A percentile compares a stretch with the other conserved stretches of the same genome.
These are phyloP conservation scores for Agrotis puta DNA, from an alignment of 2,888 invertebrate species.

Conservation along the genomic window DNA sequence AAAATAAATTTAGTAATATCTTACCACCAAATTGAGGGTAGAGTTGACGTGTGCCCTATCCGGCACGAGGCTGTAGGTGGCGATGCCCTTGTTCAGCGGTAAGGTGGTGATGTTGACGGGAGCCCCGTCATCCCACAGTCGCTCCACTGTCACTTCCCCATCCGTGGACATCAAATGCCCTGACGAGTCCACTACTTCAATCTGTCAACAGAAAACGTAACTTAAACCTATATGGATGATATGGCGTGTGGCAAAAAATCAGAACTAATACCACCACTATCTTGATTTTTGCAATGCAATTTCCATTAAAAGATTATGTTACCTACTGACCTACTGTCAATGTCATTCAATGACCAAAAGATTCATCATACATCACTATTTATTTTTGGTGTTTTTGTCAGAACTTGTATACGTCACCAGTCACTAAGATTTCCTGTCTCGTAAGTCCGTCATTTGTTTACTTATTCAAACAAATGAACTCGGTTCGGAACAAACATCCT, in stretches of 20 bases:
- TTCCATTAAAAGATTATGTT: too few relatives aligned
- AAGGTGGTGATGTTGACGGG: slow-evolving; percentile 82
- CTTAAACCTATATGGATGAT: too few relatives aligned
- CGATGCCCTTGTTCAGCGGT: slow-evolving; percentile 78
- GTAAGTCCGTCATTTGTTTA: slow-evolving; percentile 3
- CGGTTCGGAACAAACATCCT: slow-evolving; percentile 22
- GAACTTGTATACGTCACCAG: not conserved
- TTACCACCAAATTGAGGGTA: slow-evolving; percentile 94
- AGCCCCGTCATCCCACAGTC: slow-evolving; percentile 87
- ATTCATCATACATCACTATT: not conserved
- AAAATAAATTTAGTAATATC: too few relatives aligned
- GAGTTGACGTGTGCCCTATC: slow-evolving; percentile 90
- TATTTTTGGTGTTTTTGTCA: not conserved
- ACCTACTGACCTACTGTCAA: too few relatives aligned
- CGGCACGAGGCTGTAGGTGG: slow-evolving; percentile 80
- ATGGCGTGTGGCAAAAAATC: too few relatives aligned
- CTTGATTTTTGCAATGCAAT: too few relatives aligned
- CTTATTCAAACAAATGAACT: slow-evolving; percentile 24
- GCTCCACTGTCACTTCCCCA: slow-evolving; percentile 82
- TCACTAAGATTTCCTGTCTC: slow-evolving; percentile 18
- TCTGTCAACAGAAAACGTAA: slow-evolving; percentile 66
- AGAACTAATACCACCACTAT: too few relatives aligned
- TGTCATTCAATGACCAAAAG: not conserved
- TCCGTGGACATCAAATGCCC: slow-evolving; percentile 78
- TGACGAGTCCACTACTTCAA: slow-evolving; percentile 83